These are phyloP conservation scores for Terebella lapidaria DNA, from an alignment of 2,888 invertebrate genomes.

Conservation along the genomic window DNA sequence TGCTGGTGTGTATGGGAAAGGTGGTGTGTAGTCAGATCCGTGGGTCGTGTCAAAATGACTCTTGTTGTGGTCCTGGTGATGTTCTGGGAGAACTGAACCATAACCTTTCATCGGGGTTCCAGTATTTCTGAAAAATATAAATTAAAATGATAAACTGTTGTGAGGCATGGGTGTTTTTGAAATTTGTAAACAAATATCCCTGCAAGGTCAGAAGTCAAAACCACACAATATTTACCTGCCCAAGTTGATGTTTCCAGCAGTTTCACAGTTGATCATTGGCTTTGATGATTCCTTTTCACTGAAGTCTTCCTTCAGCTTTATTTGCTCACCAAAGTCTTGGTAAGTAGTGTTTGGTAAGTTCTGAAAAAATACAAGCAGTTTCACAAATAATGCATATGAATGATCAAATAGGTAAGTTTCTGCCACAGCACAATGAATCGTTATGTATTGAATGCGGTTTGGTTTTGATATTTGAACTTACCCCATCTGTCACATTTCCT, in stretches of 20 bases:
- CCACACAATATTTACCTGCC: slow-evolving; percentile 34
- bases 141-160: not conserved
- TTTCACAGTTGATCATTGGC: slow-evolving; percentile 31
- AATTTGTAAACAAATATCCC: not conserved
- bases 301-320: slow-evolving; percentile 34
- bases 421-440: too few species aligned
- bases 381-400: too few species aligned
- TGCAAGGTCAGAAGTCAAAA: not conserved
- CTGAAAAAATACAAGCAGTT: slow-evolving; percentile 21
- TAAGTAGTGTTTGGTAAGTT: slow-evolving; percentile 45
- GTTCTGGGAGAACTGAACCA: slow-evolving; percentile 44
- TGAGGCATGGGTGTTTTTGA: not conserved
- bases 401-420: too few species aligned
- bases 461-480: slow-evolving; percentile 12
- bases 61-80: slow-evolving; percentile 44
- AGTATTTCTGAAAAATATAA: slow-evolving; percentile 22
- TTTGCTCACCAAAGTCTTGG: slow-evolving; percentile 40
- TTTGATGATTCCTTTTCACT: slow-evolving; percentile 35
- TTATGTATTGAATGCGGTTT: too few species aligned
- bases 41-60: slow-evolving; percentile 45
- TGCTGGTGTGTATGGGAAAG: slow-evolving; percentile 36
- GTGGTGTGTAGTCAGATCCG: slow-evolving; percentile 42
- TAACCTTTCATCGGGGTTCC: slow-evolving; percentile 36
- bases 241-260: slow-evolving; percentile 30
- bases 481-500: slow-evolving; percentile 43